These are phyloP conservation scores for Oreochromis grahami DNA, from an alignment of 2,797 vertebrate genomes.

Conservation along the genomic window DNA sequence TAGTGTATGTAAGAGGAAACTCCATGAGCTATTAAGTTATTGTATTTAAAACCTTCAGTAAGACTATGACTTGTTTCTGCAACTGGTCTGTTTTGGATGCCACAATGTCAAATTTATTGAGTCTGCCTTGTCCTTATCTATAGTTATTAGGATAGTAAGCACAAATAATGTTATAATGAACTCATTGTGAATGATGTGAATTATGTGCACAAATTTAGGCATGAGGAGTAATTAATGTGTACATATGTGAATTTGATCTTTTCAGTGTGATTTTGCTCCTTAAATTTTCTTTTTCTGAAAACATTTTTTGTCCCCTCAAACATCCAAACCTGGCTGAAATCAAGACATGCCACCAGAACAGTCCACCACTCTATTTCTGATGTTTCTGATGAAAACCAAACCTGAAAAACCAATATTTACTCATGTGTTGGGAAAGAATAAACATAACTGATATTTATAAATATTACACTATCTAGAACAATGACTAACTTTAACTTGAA, in stretches of 20 bases:
- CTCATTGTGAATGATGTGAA: not conserved
- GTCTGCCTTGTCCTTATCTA: not conserved
- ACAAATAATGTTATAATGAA: not conserved
- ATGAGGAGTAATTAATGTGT: not conserved
- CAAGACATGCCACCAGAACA: not conserved
- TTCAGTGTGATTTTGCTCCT: not conserved
- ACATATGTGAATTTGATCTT: not conserved
- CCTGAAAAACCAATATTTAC: not conserved
- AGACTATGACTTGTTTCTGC: not conserved
- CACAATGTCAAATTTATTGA: not conserved
- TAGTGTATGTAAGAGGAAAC: not conserved
- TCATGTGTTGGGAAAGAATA: not conserved
- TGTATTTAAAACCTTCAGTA: not conserved
- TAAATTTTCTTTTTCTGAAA: not conserved
- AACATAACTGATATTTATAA: not conserved
- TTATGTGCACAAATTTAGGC: not conserved
- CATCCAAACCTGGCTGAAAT: not conserved
- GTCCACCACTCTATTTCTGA: not conserved
- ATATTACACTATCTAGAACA: not conserved
- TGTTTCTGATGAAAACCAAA: not conserved
- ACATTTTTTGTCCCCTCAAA: not conserved
- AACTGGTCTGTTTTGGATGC: not conserved
- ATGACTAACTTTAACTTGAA: not conserved
- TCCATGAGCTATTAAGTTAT: not conserved
- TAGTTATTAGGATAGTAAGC: fast-evolving